A percentile compares a stretch with the other conserved stretches of the same genome.
phyloP scores from a whole-genome alignment of 2,113 vertebrate species.

The Bubo scandiacus region DNA sequence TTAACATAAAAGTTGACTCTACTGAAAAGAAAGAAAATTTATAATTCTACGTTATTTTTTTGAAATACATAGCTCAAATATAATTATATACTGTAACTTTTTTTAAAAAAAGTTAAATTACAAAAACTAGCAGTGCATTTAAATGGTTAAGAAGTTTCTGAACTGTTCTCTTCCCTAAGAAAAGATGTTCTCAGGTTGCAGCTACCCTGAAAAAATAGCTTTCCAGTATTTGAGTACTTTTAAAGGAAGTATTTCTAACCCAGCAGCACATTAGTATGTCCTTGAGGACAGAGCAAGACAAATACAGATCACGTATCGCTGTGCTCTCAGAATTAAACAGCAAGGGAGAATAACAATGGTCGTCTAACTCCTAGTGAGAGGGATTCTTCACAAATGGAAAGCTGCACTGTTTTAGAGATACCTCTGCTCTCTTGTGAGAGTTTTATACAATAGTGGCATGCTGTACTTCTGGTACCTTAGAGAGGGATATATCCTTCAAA shows the following conservation, averaged over 20 bases:
- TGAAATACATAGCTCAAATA: background rate
- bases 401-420: background rate
- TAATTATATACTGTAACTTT: background rate
- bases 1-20: background rate
- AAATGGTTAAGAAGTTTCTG: slow-evolving; percentile 49
- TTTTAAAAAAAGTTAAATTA: background rate
- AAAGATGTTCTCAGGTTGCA: slow-evolving; percentile 53
- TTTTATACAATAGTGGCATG: background rate
- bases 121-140: background rate
- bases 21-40: background rate
- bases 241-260: slow-evolving; percentile 33
- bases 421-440: background rate
- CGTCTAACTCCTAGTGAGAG: background rate
- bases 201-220: background rate
- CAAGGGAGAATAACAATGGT: background rate
- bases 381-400: background rate
- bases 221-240: slow-evolving; percentile 23
- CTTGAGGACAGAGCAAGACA: slow-evolving; percentile 43
- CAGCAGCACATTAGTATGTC: slow-evolving; percentile 46
- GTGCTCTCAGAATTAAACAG: background rate
- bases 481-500: background rate
- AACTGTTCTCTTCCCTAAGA: background rate
- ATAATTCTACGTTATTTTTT: background rate
- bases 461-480: background rate
- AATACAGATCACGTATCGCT: background rate